Evolutionary conservation across 2,113 vertebrate genomes (phyloP).

Genomic region (Hymenochirus boettgeri): DNA sequence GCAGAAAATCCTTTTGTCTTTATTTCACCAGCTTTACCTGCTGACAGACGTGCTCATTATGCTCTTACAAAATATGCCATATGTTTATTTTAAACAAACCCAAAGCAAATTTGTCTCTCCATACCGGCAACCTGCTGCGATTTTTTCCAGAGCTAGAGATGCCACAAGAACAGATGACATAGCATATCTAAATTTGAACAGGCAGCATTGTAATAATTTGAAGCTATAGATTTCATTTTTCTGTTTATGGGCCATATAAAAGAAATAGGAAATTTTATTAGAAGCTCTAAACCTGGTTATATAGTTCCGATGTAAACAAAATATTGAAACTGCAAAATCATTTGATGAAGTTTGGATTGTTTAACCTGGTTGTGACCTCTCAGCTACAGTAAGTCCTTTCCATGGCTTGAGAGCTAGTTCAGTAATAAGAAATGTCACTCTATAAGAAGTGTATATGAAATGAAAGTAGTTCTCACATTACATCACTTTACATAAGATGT

Average conservation of each 20-base stretch:
- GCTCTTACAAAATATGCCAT: neutral
- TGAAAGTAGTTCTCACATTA: too few relatives aligned
- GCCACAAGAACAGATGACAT: neutral
- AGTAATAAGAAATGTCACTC: too few relatives aligned
- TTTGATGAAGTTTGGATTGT: neutral
- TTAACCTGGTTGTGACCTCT: neutral
- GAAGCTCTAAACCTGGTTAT: neutral
- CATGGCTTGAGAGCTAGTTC: too few relatives aligned
- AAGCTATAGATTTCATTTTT: neutral
- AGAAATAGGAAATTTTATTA: neutral
- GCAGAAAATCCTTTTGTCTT: neutral
- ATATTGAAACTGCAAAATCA: neutral
- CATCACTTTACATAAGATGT: too few relatives aligned
- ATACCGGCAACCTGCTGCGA: neutral
- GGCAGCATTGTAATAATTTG: neutral
- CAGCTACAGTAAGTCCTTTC: too few relatives aligned
- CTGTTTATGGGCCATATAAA: constrained; percentile 1
- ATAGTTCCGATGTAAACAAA: neutral
- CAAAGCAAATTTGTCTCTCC: neutral
- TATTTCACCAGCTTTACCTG: neutral
- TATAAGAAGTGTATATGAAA: too few relatives aligned
- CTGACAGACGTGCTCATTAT: neutral
- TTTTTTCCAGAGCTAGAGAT: neutral
- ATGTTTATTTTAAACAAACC: neutral
- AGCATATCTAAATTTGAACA: neutral